phyloP scores from a whole-genome alignment of 1,140 invertebrate genomes.

The Drosophila repleta region DNA sequence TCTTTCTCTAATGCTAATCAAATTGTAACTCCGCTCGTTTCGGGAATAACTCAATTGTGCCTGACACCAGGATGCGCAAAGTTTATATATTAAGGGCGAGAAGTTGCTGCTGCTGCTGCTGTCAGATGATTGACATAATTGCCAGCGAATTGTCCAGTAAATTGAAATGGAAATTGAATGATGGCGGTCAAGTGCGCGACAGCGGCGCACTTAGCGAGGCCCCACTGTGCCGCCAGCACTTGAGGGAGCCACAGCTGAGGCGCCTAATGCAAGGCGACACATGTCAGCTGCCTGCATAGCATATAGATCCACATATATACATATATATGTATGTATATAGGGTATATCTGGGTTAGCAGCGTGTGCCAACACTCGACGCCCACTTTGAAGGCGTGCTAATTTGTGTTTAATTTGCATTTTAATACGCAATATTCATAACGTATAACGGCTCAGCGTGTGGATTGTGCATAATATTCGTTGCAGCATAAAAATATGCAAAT shows the following conservation, averaged over 20 bases:
- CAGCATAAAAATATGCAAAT: constrained; percentile 79
- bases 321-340: background rate
- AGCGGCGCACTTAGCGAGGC: background rate
- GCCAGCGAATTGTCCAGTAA: constrained; percentile 36
- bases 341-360: background rate
- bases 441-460: constrained; percentile 16
- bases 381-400: constrained; percentile 66
- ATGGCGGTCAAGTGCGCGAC: constrained; percentile 60
- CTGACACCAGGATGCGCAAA: too few relatives aligned
- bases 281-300: background rate
- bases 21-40: too few relatives aligned
- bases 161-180: constrained; percentile 41
- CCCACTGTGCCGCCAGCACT: constrained; percentile 13
- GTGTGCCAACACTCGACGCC: background rate
- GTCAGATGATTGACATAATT: constrained; percentile 46
- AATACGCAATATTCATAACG: constrained; percentile 70
- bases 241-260: background rate
- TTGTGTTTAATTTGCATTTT: constrained; percentile 77
- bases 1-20: too few relatives aligned
- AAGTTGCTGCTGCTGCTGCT: constrained; percentile 14
- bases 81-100: too few relatives aligned
- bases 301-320: too few relatives aligned
- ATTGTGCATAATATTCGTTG: constrained; percentile 39
- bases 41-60: too few relatives aligned
- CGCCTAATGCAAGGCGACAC: constrained; percentile 27